A percentile compares a stretch with the other conserved stretches of the same genome.
Evolutionary conservation across 2,888 invertebrate species (phyloP).

Genomic region (Orthosia gothica): DNA sequence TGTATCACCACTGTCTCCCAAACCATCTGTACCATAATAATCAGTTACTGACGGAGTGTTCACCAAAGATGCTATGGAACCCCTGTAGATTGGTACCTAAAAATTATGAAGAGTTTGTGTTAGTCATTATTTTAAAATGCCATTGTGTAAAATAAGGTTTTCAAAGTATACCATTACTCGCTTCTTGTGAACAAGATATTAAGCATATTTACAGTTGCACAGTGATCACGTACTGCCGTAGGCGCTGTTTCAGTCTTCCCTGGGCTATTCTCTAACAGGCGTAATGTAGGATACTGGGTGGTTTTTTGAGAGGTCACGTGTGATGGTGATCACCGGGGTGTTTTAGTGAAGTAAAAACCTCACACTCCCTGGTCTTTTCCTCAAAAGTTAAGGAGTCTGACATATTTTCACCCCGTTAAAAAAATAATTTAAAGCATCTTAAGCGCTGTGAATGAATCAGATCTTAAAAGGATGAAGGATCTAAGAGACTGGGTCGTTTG

Average conservation of each 20-base stretch:
- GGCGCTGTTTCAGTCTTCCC: too few relatives aligned
- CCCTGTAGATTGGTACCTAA: slow-evolving; percentile 94
- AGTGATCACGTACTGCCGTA: too few relatives aligned
- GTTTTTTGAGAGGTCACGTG: too few relatives aligned
- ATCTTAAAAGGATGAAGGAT: background rate
- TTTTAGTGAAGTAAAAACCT: too few relatives aligned
- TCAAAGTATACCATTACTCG: background rate
- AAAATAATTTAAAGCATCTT: background rate
- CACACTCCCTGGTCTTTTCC: too few relatives aligned
- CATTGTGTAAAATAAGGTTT: background rate
- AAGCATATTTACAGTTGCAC: too few relatives aligned
- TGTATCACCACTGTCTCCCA: slow-evolving; percentile 92
- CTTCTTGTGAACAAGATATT: background rate
- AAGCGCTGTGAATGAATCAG: background rate
- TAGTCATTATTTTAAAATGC: background rate
- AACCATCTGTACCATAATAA: slow-evolving; percentile 93
- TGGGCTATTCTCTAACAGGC: too few relatives aligned
- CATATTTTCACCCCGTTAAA: too few relatives aligned
- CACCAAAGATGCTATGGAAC: slow-evolving; percentile 90
- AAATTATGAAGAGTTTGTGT: slow-evolving; percentile 25
- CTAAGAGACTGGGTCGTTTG: background rate
- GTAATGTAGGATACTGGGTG: too few relatives aligned
- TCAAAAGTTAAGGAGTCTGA: too few relatives aligned
- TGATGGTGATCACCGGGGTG: too few relatives aligned
- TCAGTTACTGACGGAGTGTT: slow-evolving; percentile 76